Conservation (phyloP, 2,113 vertebrate genomes). For the Microcebus jonahi region DNA sequence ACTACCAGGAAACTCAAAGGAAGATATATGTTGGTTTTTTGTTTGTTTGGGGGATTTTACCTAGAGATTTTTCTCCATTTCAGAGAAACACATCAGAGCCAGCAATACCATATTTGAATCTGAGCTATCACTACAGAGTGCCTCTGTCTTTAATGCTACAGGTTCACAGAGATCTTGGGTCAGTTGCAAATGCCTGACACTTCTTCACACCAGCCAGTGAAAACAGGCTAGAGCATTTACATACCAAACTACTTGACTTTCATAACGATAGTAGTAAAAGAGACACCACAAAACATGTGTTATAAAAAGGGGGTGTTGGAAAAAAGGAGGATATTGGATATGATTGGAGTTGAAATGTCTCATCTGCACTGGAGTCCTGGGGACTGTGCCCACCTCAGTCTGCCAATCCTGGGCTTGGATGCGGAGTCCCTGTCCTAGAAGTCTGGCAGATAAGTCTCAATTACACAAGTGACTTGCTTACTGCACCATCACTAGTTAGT, state of each 20-base stretch:
- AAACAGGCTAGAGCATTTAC: not conserved
- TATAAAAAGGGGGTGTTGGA: not conserved
- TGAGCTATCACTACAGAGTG: not conserved
- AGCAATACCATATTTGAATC: not conserved
- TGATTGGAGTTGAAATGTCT: not conserved
- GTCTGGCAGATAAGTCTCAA: not conserved
- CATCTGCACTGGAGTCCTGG: not conserved
- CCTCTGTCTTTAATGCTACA: not conserved
- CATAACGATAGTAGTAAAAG: not conserved
- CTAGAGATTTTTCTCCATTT: slow-evolving; percentile 29
- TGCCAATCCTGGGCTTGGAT: not conserved
- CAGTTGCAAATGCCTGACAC: not conserved
- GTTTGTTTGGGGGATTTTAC: not conserved
- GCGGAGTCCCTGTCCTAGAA: not conserved
- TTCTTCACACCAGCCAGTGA: not conserved
- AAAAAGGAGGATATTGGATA: not conserved
- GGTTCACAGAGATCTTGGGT: not conserved
- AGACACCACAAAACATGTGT: not conserved
- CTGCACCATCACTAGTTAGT: not conserved
- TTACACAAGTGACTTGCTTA: not conserved
- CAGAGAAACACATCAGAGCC: not conserved
- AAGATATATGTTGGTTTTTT: not conserved
- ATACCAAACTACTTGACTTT: not conserved
- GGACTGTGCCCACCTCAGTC: not conserved
- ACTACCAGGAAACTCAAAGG: not conserved